Base-by-base conservation (phyloP, 2,888 invertebrate genomes). In the Drosophila koepferae region DNA sequence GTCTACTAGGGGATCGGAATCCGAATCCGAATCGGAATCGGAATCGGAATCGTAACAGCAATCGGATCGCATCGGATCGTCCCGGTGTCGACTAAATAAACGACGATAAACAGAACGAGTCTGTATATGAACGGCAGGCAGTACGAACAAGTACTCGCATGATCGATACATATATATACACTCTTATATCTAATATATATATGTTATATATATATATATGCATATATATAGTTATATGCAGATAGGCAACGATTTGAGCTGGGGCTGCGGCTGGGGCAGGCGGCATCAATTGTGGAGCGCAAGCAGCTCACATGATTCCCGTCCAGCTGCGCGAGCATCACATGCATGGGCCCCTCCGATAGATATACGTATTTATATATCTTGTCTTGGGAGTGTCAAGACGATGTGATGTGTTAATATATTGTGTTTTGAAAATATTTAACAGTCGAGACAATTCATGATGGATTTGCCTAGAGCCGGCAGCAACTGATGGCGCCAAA, bases 341-440 rank as follows among this genome's bases (percentile, higher is more conserved):
- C 87, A 87, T 88, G 88, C 4, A 36, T 20, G 62, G 62, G 72
- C 66, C 36, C 44, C 34, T 10, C 31, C 16, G 7, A 44, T 44
- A 28, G 3, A 31, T 28, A 55, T 10, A 54, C 12, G 28, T n/a
- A 23, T 2, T 5, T 40, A 41, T n/a, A 55, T 41, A 41, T 48
- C 63, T 77, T 79, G 86, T 75, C 86, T 79, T 82, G 79, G 77
- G 69, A 71, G 68, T 85, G 86, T 85, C 84, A 88, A 88, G 64
- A 68, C 72, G 77, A 66, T 55, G 72, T 82, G 89, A 85, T 85
- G 85, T 85, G 89, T 86, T 85, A 82, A 88, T 88, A 88, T 81
- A 38, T 64, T 49, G 20, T 82, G 71, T 70, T 69, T 70, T 71
- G 60, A 73, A 69, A 75, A 72, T 63, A 74, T 23, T n/a, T 28